phyloP scores from a whole-genome alignment of 1,140 invertebrate genomes.

The Drosophila bocqueti region DNA sequence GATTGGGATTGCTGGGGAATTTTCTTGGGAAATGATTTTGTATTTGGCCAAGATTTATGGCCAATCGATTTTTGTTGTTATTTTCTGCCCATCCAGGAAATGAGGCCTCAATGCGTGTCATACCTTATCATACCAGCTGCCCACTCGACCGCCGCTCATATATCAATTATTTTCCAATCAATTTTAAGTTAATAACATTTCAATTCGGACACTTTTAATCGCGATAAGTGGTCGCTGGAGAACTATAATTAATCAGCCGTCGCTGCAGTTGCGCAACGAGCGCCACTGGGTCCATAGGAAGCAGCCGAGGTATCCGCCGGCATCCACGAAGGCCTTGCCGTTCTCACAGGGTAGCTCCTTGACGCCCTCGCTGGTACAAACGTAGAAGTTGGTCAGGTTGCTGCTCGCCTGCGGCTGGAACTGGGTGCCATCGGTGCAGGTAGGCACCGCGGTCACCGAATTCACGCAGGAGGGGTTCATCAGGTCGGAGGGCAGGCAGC shows the following conservation, averaged over 20 bases:
- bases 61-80: constrained; percentile 24
- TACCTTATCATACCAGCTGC: constrained; percentile 56
- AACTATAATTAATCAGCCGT: constrained; percentile 50
- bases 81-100: background rate
- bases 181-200: constrained; percentile 64
- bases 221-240: constrained; percentile 48
- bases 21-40: constrained; percentile 44
- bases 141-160: constrained; percentile 17
- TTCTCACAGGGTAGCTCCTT: constrained; percentile 35
- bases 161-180: constrained; percentile 76
- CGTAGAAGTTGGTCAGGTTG: constrained; percentile 55
- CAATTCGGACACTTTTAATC: constrained; percentile 58
- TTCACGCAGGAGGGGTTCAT: constrained; percentile 65
- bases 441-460: background rate
- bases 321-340: constrained; percentile 51
- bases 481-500: constrained; percentile 51
- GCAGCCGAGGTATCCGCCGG: constrained; percentile 60
- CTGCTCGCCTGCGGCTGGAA: constrained; percentile 52
- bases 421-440: constrained; percentile 47
- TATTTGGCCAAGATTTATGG: constrained; percentile 44
- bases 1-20: constrained; percentile 40
- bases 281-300: constrained; percentile 55
- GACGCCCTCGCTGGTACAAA: constrained; percentile 46
- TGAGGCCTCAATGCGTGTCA: constrained; percentile 22
- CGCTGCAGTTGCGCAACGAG: constrained; percentile 44